Base-by-base conservation (phyloP, 92 coral and sea anemone species). In the Umimayanthus kanabou region DNA sequence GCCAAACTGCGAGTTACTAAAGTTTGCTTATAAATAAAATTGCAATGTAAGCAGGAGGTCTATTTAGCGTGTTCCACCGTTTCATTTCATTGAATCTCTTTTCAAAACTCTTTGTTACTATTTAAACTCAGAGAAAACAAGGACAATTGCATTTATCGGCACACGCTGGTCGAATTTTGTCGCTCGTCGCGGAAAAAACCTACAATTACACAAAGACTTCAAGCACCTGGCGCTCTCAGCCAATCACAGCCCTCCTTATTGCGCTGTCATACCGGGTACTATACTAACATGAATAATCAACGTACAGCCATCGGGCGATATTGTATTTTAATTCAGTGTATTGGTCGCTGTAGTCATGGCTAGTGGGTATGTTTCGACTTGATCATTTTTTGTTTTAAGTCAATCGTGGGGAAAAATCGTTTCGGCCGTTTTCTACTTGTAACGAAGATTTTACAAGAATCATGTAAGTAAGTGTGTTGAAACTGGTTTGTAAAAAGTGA, bases 311-410 rank as follows among this genome's bases (percentile, higher is more conserved):
- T 33, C 79, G 77, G 74, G 42, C 39, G 65, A 70, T 45, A 70
- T 71, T 83, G 61, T 83, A 47, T 83, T 83, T 37, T 83, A 70
- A 42, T 83, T 83, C 50, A 25, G 87, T 37, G 47, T 83, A 83
- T 83, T 83, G 66, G 67, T 43, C 67, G 45, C 30, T 70, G 39
- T 57, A 69, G 55, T 10, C 66, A 70, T 83, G 77, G 79, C 61
- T 16, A 28, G 45, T 37, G 58, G 77, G 30, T 82, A 25, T 45
- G 22, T 64, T 66, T 40, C 76, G n/a, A 13, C 23, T 83, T 72
- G 40, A 25, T 47, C 65, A 83, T 4, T 82, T 47, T 82, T n/a
- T 42, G 39, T 82, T 15, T 26, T 25, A 42, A 40, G 87, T 42
- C 28, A 83, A 70, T 23, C 77, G 57, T 67, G 73, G 43, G 53